Base-by-base conservation (phyloP, 30 jellyfish, hydroid and myxozoan genomes). In the Aurelia aurita region DNA sequence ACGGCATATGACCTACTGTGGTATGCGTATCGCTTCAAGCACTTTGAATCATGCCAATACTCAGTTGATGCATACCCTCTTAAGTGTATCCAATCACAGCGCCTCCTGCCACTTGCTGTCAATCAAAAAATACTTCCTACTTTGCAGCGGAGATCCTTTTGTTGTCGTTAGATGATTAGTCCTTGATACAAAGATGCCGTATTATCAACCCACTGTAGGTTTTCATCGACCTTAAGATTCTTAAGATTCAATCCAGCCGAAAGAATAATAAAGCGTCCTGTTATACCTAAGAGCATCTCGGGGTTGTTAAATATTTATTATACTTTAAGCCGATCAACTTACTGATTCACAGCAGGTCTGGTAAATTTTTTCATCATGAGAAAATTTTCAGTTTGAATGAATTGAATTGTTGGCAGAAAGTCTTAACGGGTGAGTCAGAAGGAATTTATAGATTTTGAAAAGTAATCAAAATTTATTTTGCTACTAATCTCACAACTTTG, bases 61-160 rank as follows among this genome's bases (percentile, higher is more conserved):
- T 7, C 84, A 51, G 72, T 49, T 72, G 72, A 47, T 53, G 70
- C 72, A 19, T 19, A 20, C 70, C 70, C 18, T 51, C 59, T 16
- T 51, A 72, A 46, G 26, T 21, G 15, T 20, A 16, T 72, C 72
- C 22, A 51, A 49, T 49, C 72, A 63, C 84, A 72, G 84, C 71
- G 59, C 72, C 32, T 72, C 49, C 58, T 8, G 54, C 3, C 59
- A 51, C 35, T 6, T 72, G 66, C 72, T 47, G 59, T 72, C 84
- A 72, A 49, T 72, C 53, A 69, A 69, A 69, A 12, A 14, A 27
- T 35, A 69, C 55, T 65, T 29, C 43, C 43, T 31, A 3, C 43
- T 31, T 31, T 31, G 81, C 35, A 34, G 16, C 22, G 21, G 19
- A 57, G 35, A 18, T 27, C 3, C 6, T 57, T 5, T 35, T 69